Evolutionary conservation across 2,888 invertebrate species (phyloP).

Genomic region (Chaetoderma sp.): DNA sequence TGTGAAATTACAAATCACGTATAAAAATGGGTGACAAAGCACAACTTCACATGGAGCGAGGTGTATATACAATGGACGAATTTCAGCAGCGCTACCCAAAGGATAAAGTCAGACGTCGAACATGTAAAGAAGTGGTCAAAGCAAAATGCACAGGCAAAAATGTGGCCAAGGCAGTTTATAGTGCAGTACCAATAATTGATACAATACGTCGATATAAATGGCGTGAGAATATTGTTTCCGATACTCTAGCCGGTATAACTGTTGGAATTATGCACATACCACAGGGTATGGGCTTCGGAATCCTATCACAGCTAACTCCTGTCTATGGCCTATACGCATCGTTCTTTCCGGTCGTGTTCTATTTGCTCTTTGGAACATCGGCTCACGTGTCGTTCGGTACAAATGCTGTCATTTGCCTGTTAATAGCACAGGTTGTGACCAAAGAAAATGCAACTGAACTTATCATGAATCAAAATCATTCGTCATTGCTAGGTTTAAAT

Average conservation of each 20-base stretch:
- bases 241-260: constrained; percentile 54
- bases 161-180: no score
- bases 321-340: constrained; percentile 54
- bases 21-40: no score
- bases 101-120: no score
- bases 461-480: background rate
- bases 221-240: constrained; percentile 43
- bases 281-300: constrained; percentile 58
- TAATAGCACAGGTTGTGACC: constrained; percentile 45
- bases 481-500: background rate
- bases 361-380: constrained; percentile 55
- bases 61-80: no score
- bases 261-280: constrained; percentile 62
- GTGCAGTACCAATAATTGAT: constrained; percentile 39
- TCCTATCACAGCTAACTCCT: constrained; percentile 52
- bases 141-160: no score
- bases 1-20: no score
- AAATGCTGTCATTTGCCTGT: constrained; percentile 55
- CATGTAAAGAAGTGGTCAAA: no score
- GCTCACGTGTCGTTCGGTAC: constrained; percentile 58
- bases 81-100: no score
- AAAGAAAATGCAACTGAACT: background rate
- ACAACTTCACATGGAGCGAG: no score
- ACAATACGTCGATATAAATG: constrained; percentile 42
- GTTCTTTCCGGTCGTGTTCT: constrained; percentile 55